Percentiles rank a stretch among this genome's conserved stretches.
phyloP scores from a whole-genome alignment of 2,888 invertebrate genomes.

The Arrhopalites spinosus region DNA sequence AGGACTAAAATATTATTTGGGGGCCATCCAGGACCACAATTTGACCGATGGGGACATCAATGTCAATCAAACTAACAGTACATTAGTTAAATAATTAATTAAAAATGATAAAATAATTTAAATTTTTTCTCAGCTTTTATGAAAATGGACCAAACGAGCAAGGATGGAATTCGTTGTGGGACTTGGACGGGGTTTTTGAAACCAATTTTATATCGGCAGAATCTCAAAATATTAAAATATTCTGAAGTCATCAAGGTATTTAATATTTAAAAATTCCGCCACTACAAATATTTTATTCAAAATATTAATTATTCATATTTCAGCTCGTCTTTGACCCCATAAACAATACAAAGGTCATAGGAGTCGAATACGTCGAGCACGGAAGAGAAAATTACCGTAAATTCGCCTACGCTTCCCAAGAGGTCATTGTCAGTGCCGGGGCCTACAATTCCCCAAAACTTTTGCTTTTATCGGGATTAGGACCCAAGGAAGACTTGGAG shows the following conservation, averaged over 20 bases:
- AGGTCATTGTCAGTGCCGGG: constrained; percentile 38
- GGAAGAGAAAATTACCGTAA: background rate
- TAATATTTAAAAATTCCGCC: background rate
- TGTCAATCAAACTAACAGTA: constrained; percentile 32
- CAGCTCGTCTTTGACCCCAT: constrained; percentile 26
- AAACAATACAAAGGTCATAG: background rate
- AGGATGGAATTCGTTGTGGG: constrained; percentile 29
- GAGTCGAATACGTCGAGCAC: constrained; percentile 30
- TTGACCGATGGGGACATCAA: constrained; percentile 24
- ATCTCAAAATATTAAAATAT: constrained; percentile 20
- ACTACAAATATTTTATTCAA: background rate
- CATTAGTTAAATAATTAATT: background rate
- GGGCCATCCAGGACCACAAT: constrained; percentile 17
- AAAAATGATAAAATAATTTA: background rate
- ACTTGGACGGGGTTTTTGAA: constrained; percentile 31
- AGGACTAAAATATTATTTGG: constrained; percentile 16
- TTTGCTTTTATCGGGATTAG: constrained; percentile 36
- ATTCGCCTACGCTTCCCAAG: constrained; percentile 27
- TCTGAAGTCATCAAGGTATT: constrained; percentile 17
- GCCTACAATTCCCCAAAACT: constrained; percentile 35
- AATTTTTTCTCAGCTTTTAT: constrained; percentile 30
- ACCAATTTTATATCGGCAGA: constrained; percentile 22
- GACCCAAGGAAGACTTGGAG: constrained; percentile 24
- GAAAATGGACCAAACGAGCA: constrained; percentile 33
- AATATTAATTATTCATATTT: background rate